These are phyloP conservation scores for Misgurnus mizolepis DNA, from an alignment of 2,113 vertebrate species.

Conservation along the genomic window DNA sequence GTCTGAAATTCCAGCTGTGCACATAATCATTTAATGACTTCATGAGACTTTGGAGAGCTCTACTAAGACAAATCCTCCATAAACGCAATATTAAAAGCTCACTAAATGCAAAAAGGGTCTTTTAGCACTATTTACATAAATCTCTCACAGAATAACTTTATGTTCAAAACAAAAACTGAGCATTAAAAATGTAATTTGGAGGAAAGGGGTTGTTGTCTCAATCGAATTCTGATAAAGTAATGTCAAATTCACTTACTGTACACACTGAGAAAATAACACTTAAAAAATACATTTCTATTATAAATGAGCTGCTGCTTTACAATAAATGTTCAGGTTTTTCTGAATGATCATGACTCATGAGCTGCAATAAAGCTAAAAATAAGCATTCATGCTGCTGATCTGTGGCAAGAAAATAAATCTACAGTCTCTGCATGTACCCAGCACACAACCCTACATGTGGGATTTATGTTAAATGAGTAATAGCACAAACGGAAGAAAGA, in stretches of 20 bases:
- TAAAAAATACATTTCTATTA: no score
- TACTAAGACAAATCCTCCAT: neutral
- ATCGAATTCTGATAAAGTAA: no score
- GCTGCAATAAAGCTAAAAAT: neutral
- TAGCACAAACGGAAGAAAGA: neutral
- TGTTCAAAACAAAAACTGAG: neutral
- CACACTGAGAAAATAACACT: no score
- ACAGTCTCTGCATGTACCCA: neutral
- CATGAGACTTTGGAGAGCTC: no score
- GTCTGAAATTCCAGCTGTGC: neutral
- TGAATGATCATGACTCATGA: neutral
- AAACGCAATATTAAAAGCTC: neutral
- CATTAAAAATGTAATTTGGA: neutral
- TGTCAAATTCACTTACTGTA: no score
- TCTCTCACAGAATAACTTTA: neutral
- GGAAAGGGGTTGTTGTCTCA: neutral
- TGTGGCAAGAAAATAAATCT: neutral
- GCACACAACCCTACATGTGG: slow-evolving; percentile 1
- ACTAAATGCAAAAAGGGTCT: neutral
- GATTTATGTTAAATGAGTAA: slow-evolving; percentile 44
- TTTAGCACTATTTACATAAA: neutral
- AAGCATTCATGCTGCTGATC: neutral
- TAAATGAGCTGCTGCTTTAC: neutral
- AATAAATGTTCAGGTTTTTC: neutral
- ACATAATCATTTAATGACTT: neutral